Evolutionary conservation across 2,113 vertebrate species (phyloP).

Genomic region (Strix uralensis): DNA sequence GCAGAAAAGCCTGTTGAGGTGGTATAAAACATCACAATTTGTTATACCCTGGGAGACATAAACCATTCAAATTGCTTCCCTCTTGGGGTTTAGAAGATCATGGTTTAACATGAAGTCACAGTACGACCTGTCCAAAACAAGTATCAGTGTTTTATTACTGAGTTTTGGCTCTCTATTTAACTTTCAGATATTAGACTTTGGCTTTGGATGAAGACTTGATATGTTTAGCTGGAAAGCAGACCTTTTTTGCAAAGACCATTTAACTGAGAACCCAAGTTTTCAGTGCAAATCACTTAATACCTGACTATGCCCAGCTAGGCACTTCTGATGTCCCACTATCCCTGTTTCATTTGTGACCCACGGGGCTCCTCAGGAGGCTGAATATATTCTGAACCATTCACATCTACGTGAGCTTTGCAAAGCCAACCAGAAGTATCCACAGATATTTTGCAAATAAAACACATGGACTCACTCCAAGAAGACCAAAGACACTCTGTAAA

Average conservation of each 20-base stretch:
- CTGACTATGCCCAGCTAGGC: not conserved
- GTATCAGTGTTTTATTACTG: not conserved
- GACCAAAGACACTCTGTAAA: not conserved
- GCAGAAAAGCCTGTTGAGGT: not conserved
- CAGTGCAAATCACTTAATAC: not conserved
- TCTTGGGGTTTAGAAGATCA: not conserved
- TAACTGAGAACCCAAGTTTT: not conserved
- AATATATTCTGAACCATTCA: not conserved
- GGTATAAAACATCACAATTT: not conserved
- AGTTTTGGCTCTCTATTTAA: not conserved
- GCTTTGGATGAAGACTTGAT: not conserved
- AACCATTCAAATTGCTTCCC: not conserved
- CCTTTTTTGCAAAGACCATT: not conserved
- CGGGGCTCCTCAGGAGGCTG: not conserved
- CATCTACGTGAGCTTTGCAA: not conserved
- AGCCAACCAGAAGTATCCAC: not conserved
- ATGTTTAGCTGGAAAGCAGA: not conserved
- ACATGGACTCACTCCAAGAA: not conserved
- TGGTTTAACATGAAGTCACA: not conserved
- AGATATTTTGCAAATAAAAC: not conserved
- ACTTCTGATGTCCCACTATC: not conserved
- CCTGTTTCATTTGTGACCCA: not conserved
- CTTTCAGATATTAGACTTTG: not conserved
- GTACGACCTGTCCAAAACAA: not conserved
- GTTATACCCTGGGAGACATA: not conserved